A percentile compares a stretch with the other conserved stretches of the same genome.
These are phyloP conservation scores for Tor tambroides DNA, from an alignment of 2,113 vertebrate species.

Conservation along the genomic window DNA sequence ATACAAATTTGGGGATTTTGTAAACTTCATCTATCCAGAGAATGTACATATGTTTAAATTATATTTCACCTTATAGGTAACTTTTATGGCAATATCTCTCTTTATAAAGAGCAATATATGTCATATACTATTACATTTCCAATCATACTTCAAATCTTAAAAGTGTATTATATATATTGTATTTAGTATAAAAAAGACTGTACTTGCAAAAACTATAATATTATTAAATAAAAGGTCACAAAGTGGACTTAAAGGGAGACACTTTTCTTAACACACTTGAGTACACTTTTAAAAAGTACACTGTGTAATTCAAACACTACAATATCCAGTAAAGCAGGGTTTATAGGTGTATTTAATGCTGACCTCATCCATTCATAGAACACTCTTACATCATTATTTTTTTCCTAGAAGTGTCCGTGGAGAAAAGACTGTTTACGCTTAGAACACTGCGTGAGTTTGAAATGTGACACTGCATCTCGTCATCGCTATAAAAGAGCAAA, in stretches of 20 bases:
- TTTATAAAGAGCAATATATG: too few relatives aligned
- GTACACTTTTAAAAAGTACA: neutral
- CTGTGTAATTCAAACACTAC: neutral
- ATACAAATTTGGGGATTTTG: too few relatives aligned
- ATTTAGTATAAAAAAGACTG: too few relatives aligned
- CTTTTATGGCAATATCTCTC: too few relatives aligned
- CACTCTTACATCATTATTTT: neutral
- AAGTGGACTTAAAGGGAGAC: neutral
- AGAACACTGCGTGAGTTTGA: neutral
- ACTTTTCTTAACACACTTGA: too few relatives aligned
- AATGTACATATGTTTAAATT: too few relatives aligned
- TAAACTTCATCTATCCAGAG: too few relatives aligned
- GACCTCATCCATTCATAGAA: neutral
- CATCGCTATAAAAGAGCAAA: slow-evolving; percentile 41
- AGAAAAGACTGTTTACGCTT: slow-evolving; percentile 40
- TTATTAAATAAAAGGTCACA: neutral
- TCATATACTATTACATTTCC: too few relatives aligned
- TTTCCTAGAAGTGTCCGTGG: neutral
- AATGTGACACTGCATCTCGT: neutral
- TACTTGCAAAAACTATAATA: too few relatives aligned
- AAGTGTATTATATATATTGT: too few relatives aligned
- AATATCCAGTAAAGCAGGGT: neutral
- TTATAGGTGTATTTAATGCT: neutral
- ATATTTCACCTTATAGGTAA: too few relatives aligned
- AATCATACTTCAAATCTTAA: too few relatives aligned